Evolutionary conservation across 2,113 vertebrate genomes (phyloP).

Genomic region (Arizona elegans): DNA sequence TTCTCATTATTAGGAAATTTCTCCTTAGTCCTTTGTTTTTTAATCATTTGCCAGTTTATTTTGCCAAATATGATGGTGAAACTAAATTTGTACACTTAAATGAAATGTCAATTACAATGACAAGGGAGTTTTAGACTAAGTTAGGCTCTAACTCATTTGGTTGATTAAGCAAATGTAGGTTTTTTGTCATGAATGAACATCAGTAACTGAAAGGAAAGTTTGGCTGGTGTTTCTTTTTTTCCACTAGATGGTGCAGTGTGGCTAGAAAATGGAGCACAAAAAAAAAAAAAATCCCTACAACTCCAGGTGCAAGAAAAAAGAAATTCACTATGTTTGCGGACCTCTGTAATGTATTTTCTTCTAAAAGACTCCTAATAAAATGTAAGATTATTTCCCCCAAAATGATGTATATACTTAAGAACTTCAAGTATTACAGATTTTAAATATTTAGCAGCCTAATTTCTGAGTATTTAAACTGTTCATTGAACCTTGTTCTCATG

Average conservation of each 20-base stretch:
- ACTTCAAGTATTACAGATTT: constrained; percentile 57
- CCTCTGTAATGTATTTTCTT: constrained; percentile 43
- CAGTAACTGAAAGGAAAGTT: not conserved
- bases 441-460: constrained; percentile 66
- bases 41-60: not conserved
- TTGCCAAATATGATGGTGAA: not conserved
- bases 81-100: not conserved
- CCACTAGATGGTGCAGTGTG: constrained; percentile 18
- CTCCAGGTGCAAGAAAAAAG: constrained; percentile 18
- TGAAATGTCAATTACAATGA: not conserved
- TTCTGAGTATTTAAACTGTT: constrained; percentile 61
- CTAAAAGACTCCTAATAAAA: constrained; percentile 49
- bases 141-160: not conserved
- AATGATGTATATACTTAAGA: constrained; percentile 60
- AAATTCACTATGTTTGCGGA: constrained; percentile 33
- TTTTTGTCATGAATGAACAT: not conserved
- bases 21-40: not conserved
- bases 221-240: not conserved
- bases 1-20: not conserved
- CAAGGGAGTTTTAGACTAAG: not conserved
- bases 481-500: constrained; percentile 62
- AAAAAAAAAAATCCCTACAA: not conserved
- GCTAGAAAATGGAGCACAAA: not conserved
- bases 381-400: constrained; percentile 53
- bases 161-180: not conserved